These are phyloP conservation scores for Gibbula magus DNA, from an alignment of 2,888 invertebrate genomes.

Conservation along the genomic window DNA sequence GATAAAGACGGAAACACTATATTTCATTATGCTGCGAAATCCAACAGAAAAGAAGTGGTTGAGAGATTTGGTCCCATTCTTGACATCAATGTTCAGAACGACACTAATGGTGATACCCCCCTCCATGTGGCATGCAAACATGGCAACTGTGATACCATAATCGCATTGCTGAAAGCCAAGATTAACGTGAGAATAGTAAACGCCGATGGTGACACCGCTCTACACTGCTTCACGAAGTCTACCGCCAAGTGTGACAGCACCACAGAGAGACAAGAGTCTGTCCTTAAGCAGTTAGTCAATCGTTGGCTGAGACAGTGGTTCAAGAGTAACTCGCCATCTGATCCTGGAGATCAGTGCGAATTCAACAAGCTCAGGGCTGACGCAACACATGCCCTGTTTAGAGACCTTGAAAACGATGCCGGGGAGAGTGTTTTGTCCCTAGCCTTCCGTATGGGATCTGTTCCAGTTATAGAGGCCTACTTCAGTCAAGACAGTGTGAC, in stretches of 20 bases:
- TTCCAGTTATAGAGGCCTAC: conserved; percentile 53
- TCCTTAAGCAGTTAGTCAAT: conserved; percentile 48
- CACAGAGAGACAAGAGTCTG: conserved; percentile 41
- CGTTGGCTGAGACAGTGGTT: conserved; percentile 59
- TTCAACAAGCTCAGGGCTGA: conserved; percentile 36
- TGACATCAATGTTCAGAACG: conserved; percentile 55
- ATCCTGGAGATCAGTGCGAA: background rate
- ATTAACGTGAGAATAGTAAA: conserved; percentile 55
- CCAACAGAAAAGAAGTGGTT: conserved; percentile 56
- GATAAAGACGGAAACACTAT: conserved; percentile 64
- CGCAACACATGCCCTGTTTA: conserved; percentile 53
- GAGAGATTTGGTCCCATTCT: conserved; percentile 48
- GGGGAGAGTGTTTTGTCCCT: conserved; percentile 54
- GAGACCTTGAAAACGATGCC: conserved; percentile 52
- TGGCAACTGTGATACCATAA: conserved; percentile 55
- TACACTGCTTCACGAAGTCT: conserved; percentile 56
- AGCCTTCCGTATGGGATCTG: conserved; percentile 54
- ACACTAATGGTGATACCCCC: conserved; percentile 62
- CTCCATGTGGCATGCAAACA: conserved; percentile 67
- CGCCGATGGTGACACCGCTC: conserved; percentile 56
- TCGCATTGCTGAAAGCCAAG: conserved; percentile 52
- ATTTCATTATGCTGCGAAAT: conserved; percentile 65
- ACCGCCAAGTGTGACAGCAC: conserved; percentile 37
- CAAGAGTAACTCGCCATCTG: conserved; percentile 39
- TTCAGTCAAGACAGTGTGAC: conserved; percentile 59